These are phyloP conservation scores for Laterallus jamaicensis DNA, from an alignment of 2,113 vertebrate species.

Conservation along the genomic window DNA sequence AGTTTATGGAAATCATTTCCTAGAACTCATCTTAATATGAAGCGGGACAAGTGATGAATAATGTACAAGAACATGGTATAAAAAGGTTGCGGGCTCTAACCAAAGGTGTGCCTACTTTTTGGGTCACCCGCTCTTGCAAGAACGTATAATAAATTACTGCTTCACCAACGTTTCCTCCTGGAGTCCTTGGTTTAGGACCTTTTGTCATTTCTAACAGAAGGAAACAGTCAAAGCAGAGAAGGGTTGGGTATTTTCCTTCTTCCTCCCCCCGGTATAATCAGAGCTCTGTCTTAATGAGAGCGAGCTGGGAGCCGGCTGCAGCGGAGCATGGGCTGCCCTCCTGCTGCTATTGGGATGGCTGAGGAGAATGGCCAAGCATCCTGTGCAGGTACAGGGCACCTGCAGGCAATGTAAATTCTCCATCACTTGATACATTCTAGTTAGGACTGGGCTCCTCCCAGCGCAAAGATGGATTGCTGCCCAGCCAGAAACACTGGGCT, in stretches of 20 bases:
- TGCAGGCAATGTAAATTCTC: neutral
- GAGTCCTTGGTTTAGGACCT: no score
- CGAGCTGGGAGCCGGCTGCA: neutral
- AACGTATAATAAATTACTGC: no score
- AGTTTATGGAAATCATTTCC: no score
- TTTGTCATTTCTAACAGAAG: neutral
- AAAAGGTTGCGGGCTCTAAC: no score
- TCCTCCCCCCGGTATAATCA: neutral
- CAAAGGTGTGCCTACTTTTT: no score
- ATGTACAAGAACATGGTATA: no score
- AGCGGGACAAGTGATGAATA: no score
- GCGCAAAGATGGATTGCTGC: neutral
- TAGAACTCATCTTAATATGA: no score
- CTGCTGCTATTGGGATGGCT: rapidly evolving
- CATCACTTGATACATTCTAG: neutral
- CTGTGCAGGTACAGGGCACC: rapidly evolving
- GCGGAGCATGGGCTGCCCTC: rapidly evolving
- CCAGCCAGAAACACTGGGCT: neutral
- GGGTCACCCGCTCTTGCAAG: no score
- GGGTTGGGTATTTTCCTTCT: neutral
- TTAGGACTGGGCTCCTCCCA: neutral
- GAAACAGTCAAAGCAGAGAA: neutral
- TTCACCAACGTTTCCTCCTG: no score
- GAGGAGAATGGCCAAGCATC: neutral
- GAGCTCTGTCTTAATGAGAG: neutral